Conservation (phyloP, 2,888 invertebrate species). For the Cryptocheilus praepositus region DNA sequence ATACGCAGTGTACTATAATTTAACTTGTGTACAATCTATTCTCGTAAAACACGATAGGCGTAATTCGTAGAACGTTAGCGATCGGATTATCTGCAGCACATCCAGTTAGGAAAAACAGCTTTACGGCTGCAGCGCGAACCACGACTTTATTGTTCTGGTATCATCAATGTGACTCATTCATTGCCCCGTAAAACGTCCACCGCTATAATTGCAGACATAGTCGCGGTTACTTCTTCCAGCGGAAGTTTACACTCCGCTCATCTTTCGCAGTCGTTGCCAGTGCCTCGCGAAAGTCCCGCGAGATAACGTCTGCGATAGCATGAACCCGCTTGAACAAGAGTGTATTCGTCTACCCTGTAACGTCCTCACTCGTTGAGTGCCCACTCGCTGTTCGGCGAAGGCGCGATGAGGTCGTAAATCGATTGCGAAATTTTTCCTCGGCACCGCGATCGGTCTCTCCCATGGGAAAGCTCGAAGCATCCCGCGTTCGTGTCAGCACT, state of each 20-base stretch:
- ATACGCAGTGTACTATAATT: background rate
- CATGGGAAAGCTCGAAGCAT: slow-evolving; percentile 37
- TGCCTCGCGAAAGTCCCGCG: too few relatives aligned
- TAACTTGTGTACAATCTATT: background rate
- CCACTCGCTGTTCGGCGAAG: background rate
- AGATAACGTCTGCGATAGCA: too few relatives aligned
- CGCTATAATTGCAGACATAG: background rate
- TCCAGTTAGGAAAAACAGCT: slow-evolving; percentile 14
- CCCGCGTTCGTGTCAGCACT: slow-evolving; percentile 16
- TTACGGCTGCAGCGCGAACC: slow-evolving; percentile 10
- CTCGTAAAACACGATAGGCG: background rate
- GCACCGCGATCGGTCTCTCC: slow-evolving; percentile 20
- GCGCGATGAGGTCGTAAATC: background rate
- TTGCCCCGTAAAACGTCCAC: slow-evolving; percentile 4
- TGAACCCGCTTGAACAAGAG: too few relatives aligned
- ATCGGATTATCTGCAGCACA: slow-evolving; percentile 10
- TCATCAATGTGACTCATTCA: slow-evolving; percentile 27
- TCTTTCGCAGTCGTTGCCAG: too few relatives aligned
- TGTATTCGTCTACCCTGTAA: too few relatives aligned
- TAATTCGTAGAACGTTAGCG: too few relatives aligned
- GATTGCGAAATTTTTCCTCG: background rate
- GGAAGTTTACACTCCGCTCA: slow-evolving; percentile 5
- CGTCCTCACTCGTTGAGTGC: too few relatives aligned
- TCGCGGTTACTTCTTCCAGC: background rate
- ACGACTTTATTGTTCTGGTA: slow-evolving; percentile 6